Evolutionary conservation across 2,797 vertebrate species (phyloP), one percentile per base, ranked within the genome.

Genomic region (Argentina silus): DNA sequence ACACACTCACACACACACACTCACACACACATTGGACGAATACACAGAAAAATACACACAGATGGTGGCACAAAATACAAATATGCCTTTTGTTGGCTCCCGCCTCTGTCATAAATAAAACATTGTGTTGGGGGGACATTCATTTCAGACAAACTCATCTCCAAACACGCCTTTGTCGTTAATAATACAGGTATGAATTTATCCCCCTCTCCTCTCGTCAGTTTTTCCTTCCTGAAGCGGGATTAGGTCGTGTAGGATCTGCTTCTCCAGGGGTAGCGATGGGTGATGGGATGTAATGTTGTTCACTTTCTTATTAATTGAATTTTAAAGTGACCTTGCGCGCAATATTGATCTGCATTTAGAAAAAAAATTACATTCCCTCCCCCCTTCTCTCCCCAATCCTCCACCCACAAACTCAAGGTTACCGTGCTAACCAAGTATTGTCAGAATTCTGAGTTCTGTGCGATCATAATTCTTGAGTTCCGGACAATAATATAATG

Each of bases 251-350:
- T 80, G 80, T 80, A 77, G 78, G 80, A 59, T 62, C 81, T 78
- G 45, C 43, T 73, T 76, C 78, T 73, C 74, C 44, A 15, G 62
- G 83, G 59, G 63, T 73, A 73, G 78, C 42, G 14, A 80, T 42
- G 23, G 81, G 86, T 79, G 70, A 47, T 61, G 82, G 84, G 79
- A 78, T 85, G 81, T 69, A 67, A 67, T 71, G 60, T 70, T 70
- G 36, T 86, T 85, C 78, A 60, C 85, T 88, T 85, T 89, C 77
- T 81, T 90, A 89, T 90, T 89, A 91, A 92, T 91, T 92, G 83
- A 90, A 92, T 92, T 93, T 89, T 90, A 90, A 90, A 90, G 90
- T 91, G 89, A 93, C 89, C 91, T 93, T 92, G 89, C 77, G n/a
- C 71, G 82, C 87, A 87, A 86, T 93, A 93, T 93, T 91, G 91